These are phyloP conservation scores for Hirtodrosophila alboralis DNA, from an alignment of 2,888 invertebrate species.

Conservation along the genomic window DNA sequence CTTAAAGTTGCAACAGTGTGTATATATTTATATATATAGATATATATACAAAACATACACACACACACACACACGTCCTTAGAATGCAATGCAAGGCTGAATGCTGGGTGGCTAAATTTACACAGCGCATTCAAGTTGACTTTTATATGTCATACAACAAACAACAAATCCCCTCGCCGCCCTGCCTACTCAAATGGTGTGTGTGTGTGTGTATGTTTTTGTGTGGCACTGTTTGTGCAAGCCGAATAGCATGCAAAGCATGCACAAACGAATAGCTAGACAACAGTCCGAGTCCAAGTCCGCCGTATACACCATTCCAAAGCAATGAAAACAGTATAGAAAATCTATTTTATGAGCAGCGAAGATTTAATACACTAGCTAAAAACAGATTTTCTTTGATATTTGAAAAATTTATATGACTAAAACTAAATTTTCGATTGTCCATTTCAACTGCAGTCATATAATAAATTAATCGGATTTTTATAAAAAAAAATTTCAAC, in stretches of 20 bases:
- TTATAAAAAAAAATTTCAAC: too few relatives aligned
- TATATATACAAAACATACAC: conserved; percentile 11
- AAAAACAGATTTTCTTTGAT: too few relatives aligned
- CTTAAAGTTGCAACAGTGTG: conserved; percentile 73
- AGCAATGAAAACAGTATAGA: too few relatives aligned
- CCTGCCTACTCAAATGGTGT: not conserved
- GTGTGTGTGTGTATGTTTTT: conserved; percentile 15
- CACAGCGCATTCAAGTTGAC: conserved; percentile 69
- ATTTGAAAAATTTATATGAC: too few relatives aligned
- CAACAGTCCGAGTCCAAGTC: conserved; percentile 45
- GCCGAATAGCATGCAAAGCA: conserved; percentile 46
- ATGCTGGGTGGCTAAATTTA: conserved; percentile 58
- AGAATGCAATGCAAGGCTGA: conserved; percentile 34
- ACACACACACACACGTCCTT: conserved; percentile 14
- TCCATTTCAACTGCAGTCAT: too few relatives aligned
- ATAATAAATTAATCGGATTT: too few relatives aligned
- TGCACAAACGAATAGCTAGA: conserved; percentile 56
- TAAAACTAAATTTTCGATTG: too few relatives aligned
- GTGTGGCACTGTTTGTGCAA: conserved; percentile 23
- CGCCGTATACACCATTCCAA: not conserved
- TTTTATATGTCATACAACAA: conserved; percentile 78
- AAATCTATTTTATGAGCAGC: too few relatives aligned
- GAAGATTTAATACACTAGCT: too few relatives aligned
- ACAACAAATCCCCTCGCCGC: conserved; percentile 51
- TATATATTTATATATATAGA: conserved; percentile 13